phyloP scores from a whole-genome alignment of 2,113 vertebrate genomes.

The Pterophyllum scalare region DNA sequence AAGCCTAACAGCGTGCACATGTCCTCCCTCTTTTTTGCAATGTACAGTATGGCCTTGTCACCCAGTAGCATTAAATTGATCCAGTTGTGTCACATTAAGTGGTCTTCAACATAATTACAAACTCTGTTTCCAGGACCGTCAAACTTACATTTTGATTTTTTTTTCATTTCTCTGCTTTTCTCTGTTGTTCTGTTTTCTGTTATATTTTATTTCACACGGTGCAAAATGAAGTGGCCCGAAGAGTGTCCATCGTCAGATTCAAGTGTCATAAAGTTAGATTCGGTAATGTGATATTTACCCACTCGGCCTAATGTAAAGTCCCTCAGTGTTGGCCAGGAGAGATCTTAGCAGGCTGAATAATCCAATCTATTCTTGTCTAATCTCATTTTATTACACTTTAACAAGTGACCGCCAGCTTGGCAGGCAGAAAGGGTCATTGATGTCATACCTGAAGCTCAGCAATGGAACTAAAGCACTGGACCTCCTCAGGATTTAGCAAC shows the following conservation, averaged over 20 bases:
- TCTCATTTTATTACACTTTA: slow-evolving; percentile 55
- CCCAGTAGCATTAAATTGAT: not conserved
- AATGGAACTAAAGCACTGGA: not conserved
- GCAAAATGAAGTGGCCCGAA: slow-evolving; percentile 18
- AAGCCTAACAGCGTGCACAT: not conserved
- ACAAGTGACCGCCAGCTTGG: slow-evolving; percentile 9
- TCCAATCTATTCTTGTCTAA: slow-evolving; percentile 59
- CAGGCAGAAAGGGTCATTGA: slow-evolving; percentile 28
- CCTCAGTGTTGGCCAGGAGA: slow-evolving; percentile 25
- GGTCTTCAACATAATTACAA: not conserved
- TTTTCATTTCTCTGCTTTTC: not conserved
- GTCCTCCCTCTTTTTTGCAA: too few species aligned
- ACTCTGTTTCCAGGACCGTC: not conserved
- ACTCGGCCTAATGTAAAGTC: slow-evolving; percentile 38
- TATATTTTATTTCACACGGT: not conserved
- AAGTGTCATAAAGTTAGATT: slow-evolving; percentile 27
- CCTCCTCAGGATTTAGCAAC: not conserved
- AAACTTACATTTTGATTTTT: not conserved
- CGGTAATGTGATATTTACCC: slow-evolving; percentile 58
- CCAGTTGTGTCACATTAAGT: not conserved
- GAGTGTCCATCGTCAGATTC: slow-evolving; percentile 9
- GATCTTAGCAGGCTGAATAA: slow-evolving; percentile 34
- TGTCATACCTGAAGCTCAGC: slow-evolving; percentile 3
- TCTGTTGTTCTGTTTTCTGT: too few species aligned
- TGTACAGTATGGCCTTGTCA: too few species aligned